Base-by-base conservation (phyloP, 1,140 invertebrate genomes). In the Homarus americanus region DNA sequence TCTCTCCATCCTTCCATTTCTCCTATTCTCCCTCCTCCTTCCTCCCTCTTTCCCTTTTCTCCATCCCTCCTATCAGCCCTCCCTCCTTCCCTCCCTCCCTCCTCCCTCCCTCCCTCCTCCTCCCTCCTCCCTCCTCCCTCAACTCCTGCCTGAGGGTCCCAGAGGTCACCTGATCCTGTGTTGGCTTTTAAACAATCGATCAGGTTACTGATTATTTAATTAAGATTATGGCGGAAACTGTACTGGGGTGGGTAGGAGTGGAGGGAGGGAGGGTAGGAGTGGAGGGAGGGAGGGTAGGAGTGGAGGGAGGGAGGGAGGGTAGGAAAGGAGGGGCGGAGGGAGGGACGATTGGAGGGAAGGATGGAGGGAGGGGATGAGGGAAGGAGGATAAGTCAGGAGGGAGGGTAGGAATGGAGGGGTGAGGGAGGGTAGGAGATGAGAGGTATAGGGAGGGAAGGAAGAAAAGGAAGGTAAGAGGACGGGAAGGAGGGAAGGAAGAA, bases 151-250 rank as follows among this genome's bases (percentile, higher is more conserved):
- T 20, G 53, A 34, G 17, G 24, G 82, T n/a, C n/a, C n/a, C n/a
- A n/a, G 58, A 2, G 24, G 84, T 34, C 69, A 85, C 83, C 83
- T 85, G 83, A 85, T 85, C 38, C 69, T 73, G 24, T n/a, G 15
- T 20, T 73, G 69, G 32, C 72, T 76, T 76, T 86, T 86, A 75
- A 53, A 53, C 72, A 86, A 86, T 86, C 83, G 72, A 76, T 86
- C 69, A 53, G 34, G 15, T 44, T 53, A 75, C 72, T 76, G 83
- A 86, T 86, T 86, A 76, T 86, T 86, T 86, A 86, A 86, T 86
- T 86, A 86, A 32, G 69, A 44, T 9, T 75, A 44, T 86, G 83
- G 83, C 40, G 83, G 69, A 53, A 76, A 76, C 40, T 34, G 83
- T 72, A 86, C n/a, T n/a, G 44, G 17, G 44, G 69, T 24, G 72